These are phyloP conservation scores for Misgurnus anguillicaudatus DNA, from an alignment of 2,113 vertebrate genomes.

Conservation along the genomic window DNA sequence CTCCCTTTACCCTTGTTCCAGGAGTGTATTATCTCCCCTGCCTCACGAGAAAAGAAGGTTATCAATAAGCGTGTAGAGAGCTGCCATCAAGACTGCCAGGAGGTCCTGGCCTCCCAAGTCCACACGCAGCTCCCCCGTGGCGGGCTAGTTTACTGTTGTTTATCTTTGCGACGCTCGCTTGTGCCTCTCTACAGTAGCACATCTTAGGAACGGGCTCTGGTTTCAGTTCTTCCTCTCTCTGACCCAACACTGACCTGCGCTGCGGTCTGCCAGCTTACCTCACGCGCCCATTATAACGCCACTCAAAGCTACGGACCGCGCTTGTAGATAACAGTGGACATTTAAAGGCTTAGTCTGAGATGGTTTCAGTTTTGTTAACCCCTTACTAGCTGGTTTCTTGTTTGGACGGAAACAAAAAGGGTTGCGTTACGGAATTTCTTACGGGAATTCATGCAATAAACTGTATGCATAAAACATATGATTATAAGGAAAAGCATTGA, in stretches of 20 bases:
- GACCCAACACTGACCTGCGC: slow-evolving; percentile 31
- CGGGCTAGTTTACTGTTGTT: slow-evolving; percentile 50
- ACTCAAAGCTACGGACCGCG: slow-evolving; percentile 11
- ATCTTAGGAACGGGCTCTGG: slow-evolving; percentile 25
- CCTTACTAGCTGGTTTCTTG: no score
- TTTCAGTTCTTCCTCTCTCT: slow-evolving; percentile 39
- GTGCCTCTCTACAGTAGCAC: slow-evolving; percentile 34
- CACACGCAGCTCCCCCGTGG: slow-evolving; percentile 42
- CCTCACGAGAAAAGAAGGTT: slow-evolving; percentile 78
- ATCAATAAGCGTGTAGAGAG: slow-evolving; percentile 77
- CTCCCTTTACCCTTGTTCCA: slow-evolving; percentile 74
- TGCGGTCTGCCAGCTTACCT: slow-evolving; percentile 27
- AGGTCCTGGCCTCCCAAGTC: slow-evolving; percentile 60
- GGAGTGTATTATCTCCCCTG: slow-evolving; percentile 54
- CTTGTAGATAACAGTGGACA: not conserved
- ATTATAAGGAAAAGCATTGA: no score
- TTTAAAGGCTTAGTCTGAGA: not conserved
- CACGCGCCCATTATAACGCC: slow-evolving; percentile 11
- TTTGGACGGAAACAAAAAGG: no score
- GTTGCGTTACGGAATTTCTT: no score
- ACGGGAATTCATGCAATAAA: no score
- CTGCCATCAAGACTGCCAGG: slow-evolving; percentile 74
- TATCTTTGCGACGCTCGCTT: slow-evolving; percentile 45
- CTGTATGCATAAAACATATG: no score
- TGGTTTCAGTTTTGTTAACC: not conserved